Evolutionary conservation across 2,888 invertebrate species (phyloP).

Genomic region (Eurytoma adleriae): DNA sequence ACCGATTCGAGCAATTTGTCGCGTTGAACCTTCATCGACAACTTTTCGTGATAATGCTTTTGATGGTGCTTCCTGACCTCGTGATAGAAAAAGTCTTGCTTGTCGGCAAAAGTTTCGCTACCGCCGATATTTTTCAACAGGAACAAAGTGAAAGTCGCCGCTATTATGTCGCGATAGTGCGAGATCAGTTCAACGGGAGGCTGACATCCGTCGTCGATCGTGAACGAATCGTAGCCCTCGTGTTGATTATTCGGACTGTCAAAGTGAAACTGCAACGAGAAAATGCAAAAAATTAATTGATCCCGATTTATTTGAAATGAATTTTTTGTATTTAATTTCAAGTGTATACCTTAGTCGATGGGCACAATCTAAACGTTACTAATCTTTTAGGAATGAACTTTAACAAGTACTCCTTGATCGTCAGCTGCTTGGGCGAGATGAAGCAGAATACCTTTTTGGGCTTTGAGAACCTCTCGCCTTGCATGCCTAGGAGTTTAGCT

Average conservation of each 20-base stretch:
- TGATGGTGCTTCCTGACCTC: slow-evolving; percentile 89
- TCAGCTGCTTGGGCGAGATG: slow-evolving; percentile 93
- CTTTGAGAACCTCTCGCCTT: slow-evolving; percentile 82
- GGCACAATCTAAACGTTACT: slow-evolving; percentile 93
- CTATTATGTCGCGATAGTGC: slow-evolving; percentile 92
- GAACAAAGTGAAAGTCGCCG: slow-evolving; percentile 94
- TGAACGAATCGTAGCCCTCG: slow-evolving; percentile 81
- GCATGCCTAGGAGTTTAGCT: slow-evolving; percentile 83
- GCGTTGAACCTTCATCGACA: slow-evolving; percentile 88
- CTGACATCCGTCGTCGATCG: slow-evolving; percentile 94
- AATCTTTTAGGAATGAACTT: slow-evolving; percentile 95
- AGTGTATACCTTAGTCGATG: slow-evolving; percentile 91
- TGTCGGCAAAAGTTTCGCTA: slow-evolving; percentile 93
- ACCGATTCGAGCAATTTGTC: slow-evolving; percentile 88
- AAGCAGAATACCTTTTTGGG: slow-evolving; percentile 93
- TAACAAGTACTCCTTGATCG: slow-evolving; percentile 93
- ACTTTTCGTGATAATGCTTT: slow-evolving; percentile 91
- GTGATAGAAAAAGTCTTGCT: slow-evolving; percentile 84
- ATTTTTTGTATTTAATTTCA: slow-evolving; percentile 35
- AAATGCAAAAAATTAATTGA: slow-evolving; percentile 45
- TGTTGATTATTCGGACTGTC: slow-evolving; percentile 78
- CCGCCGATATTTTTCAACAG: slow-evolving; percentile 95
- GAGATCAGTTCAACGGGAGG: slow-evolving; percentile 89
- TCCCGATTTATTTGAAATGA: too few relatives aligned
- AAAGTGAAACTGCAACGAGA: slow-evolving; percentile 82